A percentile compares a stretch with the other conserved stretches of the same genome.
These are phyloP conservation scores for Helicoverpa assulta DNA, from an alignment of 2,888 invertebrate species.

Conservation along the genomic window DNA sequence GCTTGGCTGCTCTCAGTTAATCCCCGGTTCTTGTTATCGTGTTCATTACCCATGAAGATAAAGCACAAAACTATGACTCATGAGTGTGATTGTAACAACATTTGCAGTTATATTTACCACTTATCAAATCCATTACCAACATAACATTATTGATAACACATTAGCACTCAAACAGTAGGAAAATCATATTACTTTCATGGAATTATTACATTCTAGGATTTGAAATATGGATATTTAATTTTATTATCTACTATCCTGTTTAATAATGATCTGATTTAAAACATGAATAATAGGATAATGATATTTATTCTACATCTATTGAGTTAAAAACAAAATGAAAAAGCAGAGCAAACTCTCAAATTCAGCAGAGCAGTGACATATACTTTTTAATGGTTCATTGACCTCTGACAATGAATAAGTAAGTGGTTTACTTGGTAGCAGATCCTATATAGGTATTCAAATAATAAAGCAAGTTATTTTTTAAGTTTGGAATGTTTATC, in stretches of 20 bases:
- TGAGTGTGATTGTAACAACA: conserved; percentile 28
- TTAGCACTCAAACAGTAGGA: conserved; percentile 45
- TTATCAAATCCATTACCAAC: conserved; percentile 50
- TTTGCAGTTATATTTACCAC: conserved; percentile 44
- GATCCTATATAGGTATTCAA: background rate
- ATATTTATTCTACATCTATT: background rate
- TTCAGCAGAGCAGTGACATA: background rate
- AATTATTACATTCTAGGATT: conserved; percentile 11
- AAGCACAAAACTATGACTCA: conserved; percentile 43
- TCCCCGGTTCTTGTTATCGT: conserved; percentile 41
- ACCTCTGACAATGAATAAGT: background rate
- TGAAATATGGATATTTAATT: conserved; percentile 21
- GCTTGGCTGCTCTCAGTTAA: conserved; percentile 23
- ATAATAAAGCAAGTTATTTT: background rate
- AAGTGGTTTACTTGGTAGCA: conserved; percentile 66
- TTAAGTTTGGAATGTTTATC: no score
- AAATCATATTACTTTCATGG: conserved; percentile 42
- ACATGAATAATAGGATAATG: background rate
- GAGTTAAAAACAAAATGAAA: no score
- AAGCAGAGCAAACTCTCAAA: background rate
- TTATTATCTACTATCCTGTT: conserved; percentile 12
- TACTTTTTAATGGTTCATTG: conserved; percentile 8
- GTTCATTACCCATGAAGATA: conserved; percentile 34
- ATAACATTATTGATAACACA: conserved; percentile 50
- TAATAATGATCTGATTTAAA: background rate